Conservation (phyloP, 2,113 vertebrate species). For the Nipponia nippon region DNA sequence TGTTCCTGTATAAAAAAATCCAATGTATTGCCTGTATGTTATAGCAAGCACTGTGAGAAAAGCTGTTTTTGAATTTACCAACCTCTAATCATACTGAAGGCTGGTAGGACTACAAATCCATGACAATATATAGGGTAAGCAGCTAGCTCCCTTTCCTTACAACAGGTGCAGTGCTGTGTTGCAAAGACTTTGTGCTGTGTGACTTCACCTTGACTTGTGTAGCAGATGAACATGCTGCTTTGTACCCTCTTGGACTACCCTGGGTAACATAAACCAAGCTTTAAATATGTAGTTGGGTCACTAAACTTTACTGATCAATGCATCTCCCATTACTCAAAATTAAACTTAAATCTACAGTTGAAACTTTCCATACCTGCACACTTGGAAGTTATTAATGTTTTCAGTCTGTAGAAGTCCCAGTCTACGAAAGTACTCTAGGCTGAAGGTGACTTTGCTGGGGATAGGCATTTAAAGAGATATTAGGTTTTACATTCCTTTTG, state of each 20-base stretch:
- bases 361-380: background rate
- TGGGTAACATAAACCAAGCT: rapidly evolving
- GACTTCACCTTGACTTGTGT: background rate
- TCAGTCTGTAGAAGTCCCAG: background rate
- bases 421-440: background rate
- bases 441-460: background rate
- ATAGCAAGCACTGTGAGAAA: background rate
- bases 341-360: background rate
- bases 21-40: background rate
- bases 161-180: background rate
- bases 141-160: background rate
- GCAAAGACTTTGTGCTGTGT: background rate
- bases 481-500: background rate
- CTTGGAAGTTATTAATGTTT: background rate
- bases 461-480: background rate
- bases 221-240: background rate
- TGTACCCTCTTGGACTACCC: background rate
- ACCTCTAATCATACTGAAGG: background rate
- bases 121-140: background rate
- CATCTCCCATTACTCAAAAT: background rate
- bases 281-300: background rate
- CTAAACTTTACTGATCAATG: background rate
- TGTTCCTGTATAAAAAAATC: background rate
- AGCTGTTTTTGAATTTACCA: background rate
- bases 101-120: background rate